A percentile compares a stretch with the other conserved stretches of the same genome.
Conservation (phyloP, 2,113 vertebrate genomes). For the Odontesthes bonariensis region DNA sequence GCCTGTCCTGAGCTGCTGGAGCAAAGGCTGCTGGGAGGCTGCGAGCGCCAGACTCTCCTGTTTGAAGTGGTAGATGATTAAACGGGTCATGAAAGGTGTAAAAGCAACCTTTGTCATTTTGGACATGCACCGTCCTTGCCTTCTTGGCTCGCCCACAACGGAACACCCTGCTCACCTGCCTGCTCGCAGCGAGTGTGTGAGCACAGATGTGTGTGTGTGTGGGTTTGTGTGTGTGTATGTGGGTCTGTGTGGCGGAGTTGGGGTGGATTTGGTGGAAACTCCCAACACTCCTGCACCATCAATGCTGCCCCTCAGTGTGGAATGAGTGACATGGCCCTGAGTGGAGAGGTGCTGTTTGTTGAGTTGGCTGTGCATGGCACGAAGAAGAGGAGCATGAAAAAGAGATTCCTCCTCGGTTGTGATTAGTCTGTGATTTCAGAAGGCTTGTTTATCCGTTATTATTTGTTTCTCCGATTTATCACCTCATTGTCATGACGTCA, state of each 20-base stretch:
- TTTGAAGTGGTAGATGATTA: slow-evolving; percentile 99
- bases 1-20: slow-evolving; percentile 35
- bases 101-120: slow-evolving; percentile 98
- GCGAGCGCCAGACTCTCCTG: slow-evolving; percentile 81
- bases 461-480: slow-evolving; percentile 53
- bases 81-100: slow-evolving; percentile 94
- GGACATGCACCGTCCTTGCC: slow-evolving; percentile 74
- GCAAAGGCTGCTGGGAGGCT: slow-evolving; percentile 73
- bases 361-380: neutral
- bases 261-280: neutral
- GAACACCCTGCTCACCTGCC: slow-evolving; percentile 75
- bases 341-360: neutral
- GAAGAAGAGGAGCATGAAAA: neutral
- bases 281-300: slow-evolving; percentile 15
- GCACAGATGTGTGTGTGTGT: slow-evolving; percentile 2
- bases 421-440: neutral
- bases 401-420: neutral
- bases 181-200: neutral
- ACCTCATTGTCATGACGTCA: slow-evolving; percentile 44
- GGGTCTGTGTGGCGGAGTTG: slow-evolving; percentile 23
- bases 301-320: slow-evolving; percentile 27
- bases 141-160: slow-evolving; percentile 64
- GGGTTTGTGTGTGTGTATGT: slow-evolving; percentile 21
- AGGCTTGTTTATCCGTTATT: slow-evolving; percentile 47
- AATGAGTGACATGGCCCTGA: neutral